phyloP scores from a whole-genome alignment of 92 coral and sea anemone species.

The Bergia sp. region DNA sequence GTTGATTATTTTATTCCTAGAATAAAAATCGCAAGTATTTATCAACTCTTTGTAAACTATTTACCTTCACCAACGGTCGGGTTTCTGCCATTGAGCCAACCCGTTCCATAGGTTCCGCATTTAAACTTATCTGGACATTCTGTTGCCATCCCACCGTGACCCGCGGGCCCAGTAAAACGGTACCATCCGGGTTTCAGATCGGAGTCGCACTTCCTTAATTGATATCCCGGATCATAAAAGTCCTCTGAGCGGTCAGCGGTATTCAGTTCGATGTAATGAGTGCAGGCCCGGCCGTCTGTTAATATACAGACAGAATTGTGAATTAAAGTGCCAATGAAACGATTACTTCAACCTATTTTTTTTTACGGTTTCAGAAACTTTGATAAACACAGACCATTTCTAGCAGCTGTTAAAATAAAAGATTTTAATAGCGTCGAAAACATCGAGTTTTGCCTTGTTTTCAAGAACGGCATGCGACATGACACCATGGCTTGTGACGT shows the following conservation, averaged over 20 bases:
- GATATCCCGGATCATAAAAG: constrained; percentile 12
- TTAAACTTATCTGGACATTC: constrained; percentile 38
- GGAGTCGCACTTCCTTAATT: constrained; percentile 4
- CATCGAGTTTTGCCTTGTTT: too few species aligned
- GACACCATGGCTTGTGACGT: too few species aligned
- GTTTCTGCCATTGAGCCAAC: constrained; percentile 17
- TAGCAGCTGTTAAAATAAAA: too few species aligned
- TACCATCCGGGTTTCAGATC: constrained; percentile 30
- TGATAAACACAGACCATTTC: too few species aligned
- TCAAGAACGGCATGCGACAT: too few species aligned
- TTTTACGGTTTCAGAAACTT: too few species aligned
- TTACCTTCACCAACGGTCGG: constrained; percentile 28
- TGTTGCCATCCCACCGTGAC: constrained; percentile 46
- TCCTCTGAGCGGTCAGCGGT: constrained; percentile 41
- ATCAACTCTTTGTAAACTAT: neutral
- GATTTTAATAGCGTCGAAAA: too few species aligned
- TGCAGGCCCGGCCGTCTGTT: constrained; percentile 17
- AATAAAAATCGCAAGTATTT: neutral
- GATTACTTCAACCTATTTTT: too few species aligned
- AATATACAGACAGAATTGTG: neutral
- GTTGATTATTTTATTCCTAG: too few species aligned
- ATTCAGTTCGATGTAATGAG: neutral
- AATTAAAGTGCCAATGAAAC: neutral
- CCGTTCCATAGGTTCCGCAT: constrained; percentile 36
- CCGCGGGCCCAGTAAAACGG: constrained; percentile 39